Conservation (phyloP, 2,888 invertebrate genomes). For the Idaea biselata region DNA sequence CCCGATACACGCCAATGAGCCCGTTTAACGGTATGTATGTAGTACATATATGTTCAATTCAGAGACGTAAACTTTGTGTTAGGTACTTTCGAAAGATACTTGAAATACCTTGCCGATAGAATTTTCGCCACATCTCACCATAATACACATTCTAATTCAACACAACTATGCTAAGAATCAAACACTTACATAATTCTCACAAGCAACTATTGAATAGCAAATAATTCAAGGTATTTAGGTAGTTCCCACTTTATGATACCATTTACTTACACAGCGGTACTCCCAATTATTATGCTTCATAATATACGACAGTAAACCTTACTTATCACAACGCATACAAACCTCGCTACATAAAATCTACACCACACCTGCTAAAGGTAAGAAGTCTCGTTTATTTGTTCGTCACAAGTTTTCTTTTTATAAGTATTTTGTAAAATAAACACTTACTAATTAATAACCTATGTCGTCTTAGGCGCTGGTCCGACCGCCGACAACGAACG, state of each 20-base stretch:
- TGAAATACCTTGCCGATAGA: neutral
- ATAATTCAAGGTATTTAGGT: constrained; percentile 36
- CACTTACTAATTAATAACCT: neutral
- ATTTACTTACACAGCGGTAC: constrained; percentile 37
- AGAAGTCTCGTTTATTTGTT: constrained; percentile 13
- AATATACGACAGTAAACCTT: constrained; percentile 65
- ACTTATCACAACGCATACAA: constrained; percentile 65
- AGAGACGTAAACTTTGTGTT: neutral
- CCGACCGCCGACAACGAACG: too few species aligned
- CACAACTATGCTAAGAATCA: neutral
- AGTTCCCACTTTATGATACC: constrained; percentile 27
- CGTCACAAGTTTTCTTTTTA: constrained; percentile 4
- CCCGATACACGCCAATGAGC: too few species aligned
- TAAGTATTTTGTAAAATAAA: neutral
- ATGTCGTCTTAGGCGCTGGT: too few species aligned
- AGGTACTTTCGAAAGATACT: neutral
- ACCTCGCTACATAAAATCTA: constrained; percentile 54
- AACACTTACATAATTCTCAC: neutral
- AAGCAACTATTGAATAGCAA: constrained; percentile 25
- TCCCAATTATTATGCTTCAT: constrained; percentile 56
- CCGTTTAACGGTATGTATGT: too few species aligned
- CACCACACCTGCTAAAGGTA: constrained; percentile 13
- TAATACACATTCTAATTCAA: neutral
- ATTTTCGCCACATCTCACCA: neutral
- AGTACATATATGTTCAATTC: too few species aligned